Evolutionary conservation across 2,888 invertebrate genomes (phyloP).

Genomic region (Aporophyla nigra): DNA sequence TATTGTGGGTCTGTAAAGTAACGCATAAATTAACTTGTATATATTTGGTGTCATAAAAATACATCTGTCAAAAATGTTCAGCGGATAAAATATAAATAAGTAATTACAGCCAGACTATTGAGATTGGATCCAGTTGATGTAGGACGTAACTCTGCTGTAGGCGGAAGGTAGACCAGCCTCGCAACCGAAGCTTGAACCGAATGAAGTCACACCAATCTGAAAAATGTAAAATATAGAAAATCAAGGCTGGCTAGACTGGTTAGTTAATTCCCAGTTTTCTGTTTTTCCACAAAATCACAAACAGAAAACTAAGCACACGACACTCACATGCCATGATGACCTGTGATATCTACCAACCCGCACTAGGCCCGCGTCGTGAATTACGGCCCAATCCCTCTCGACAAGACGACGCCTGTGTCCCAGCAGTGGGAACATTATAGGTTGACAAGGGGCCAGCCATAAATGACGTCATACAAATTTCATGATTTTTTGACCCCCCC

Average conservation of each 20-base stretch:
- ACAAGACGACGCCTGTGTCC: neutral
- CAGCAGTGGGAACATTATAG: neutral
- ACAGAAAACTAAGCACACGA: neutral
- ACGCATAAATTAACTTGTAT: conserved; percentile 8
- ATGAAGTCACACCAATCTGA: conserved; percentile 51
- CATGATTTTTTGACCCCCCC: too few species aligned
- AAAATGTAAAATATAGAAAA: neutral
- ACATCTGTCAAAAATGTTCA: neutral
- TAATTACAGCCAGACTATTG: conserved; percentile 31
- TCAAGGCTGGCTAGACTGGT: neutral
- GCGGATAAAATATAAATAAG: neutral
- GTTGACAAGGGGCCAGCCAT: too few species aligned
- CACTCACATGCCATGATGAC: too few species aligned
- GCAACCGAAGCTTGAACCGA: conserved; percentile 24
- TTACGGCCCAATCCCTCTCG: neutral
- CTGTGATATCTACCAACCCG: too few species aligned
- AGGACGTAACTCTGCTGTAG: conserved; percentile 47
- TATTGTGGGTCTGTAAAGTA: conserved; percentile 18
- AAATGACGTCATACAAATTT: too few species aligned
- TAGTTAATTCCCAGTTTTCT: neutral
- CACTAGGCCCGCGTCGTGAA: neutral
- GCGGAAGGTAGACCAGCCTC: conserved; percentile 29
- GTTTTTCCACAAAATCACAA: neutral
- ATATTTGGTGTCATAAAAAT: conserved; percentile 9
- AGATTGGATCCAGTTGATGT: conserved; percentile 45